Evolutionary conservation across 2,113 vertebrate genomes (phyloP).

Genomic region (Myodes glareolus): DNA sequence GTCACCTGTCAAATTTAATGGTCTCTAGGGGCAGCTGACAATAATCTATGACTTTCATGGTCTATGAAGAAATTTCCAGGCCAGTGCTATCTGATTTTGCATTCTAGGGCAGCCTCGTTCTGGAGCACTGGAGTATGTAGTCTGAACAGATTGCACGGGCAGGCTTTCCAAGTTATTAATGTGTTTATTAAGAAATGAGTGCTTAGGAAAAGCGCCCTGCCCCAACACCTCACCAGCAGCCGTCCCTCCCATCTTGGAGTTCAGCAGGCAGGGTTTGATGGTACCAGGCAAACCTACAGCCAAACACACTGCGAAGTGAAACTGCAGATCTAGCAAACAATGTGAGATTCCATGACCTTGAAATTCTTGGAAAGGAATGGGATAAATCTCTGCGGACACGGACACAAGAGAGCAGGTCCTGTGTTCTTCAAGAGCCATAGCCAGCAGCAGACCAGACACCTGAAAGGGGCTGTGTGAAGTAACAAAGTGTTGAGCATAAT

Average conservation of each 20-base stretch:
- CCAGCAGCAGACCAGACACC: neutral
- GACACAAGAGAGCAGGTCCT: neutral
- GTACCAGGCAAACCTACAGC: slow-evolving; percentile 41
- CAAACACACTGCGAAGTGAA: slow-evolving; percentile 53
- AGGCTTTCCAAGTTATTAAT: slow-evolving; percentile 42
- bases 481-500: neutral
- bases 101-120: slow-evolving; percentile 21
- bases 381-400: neutral
- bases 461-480: neutral
- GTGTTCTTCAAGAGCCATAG: neutral
- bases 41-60: slow-evolving; percentile 38
- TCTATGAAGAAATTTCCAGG: slow-evolving; percentile 56
- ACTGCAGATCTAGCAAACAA: slow-evolving; percentile 68
- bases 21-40: slow-evolving; percentile 37
- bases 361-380: neutral
- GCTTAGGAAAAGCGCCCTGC: neutral
- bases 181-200: slow-evolving; percentile 58
- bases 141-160: slow-evolving; percentile 8
- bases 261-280: slow-evolving; percentile 53
- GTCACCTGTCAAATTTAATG: neutral
- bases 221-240: neutral
- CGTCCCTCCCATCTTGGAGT: neutral
- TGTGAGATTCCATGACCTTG: slow-evolving; percentile 65
- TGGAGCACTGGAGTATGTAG: neutral
- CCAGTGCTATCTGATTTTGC: slow-evolving; percentile 23